Percentiles rank a stretch among this genome's conserved stretches.
These are phyloP conservation scores for Perodicticus potto DNA, from an alignment of 2,797 vertebrate species.

Conservation along the genomic window DNA sequence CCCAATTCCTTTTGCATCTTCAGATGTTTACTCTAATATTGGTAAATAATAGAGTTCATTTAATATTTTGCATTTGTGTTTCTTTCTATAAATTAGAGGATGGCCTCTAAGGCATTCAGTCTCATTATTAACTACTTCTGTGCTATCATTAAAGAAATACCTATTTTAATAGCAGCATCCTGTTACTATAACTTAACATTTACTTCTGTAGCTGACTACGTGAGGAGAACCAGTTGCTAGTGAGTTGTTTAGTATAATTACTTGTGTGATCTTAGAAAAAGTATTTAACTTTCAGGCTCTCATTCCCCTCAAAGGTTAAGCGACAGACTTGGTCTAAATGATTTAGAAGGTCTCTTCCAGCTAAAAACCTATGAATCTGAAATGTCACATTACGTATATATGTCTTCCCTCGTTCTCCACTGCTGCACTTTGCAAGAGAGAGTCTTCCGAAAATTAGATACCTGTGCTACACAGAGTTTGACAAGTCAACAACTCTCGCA, in stretches of 20 bases:
- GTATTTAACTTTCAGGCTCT: neutral
- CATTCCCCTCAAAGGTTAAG: neutral
- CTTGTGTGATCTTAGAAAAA: neutral
- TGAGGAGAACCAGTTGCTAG: neutral
- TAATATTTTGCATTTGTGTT: conserved; percentile 32
- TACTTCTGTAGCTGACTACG: neutral
- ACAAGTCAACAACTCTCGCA: neutral
- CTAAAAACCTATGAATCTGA: neutral
- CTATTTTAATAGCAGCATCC: neutral
- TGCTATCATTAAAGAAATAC: neutral
- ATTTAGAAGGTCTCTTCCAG: neutral
- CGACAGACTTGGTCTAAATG: neutral
- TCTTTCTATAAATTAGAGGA: conserved; percentile 18
- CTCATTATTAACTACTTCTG: neutral
- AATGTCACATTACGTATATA: neutral
- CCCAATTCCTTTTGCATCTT: neutral
- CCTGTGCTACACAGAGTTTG: neutral
- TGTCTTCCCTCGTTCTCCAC: neutral
- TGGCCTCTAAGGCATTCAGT: neutral
- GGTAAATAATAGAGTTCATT: neutral
- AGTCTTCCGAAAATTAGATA: neutral
- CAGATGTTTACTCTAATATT: conserved; percentile 18
- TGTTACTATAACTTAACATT: neutral
- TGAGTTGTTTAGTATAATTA: neutral
- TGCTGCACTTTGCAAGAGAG: neutral